Conservation (phyloP, 1,140 invertebrate genomes). For the Parapsyche elsis region DNA sequence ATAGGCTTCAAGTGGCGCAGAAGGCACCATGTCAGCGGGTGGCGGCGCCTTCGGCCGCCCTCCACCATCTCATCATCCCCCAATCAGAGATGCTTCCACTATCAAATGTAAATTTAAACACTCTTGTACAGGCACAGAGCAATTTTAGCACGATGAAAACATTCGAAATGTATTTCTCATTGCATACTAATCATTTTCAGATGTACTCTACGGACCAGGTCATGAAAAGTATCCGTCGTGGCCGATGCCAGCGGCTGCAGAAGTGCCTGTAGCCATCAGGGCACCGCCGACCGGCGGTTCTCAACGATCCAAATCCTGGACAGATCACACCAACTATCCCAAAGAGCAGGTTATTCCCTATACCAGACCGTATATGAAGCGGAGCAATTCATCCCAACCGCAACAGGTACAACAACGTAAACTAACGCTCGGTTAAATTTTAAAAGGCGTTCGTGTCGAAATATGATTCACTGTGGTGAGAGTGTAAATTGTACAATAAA, state of each 20-base stretch:
- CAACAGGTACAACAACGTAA: conserved; percentile 71
- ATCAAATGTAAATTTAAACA: conserved; percentile 68
- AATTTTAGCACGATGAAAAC: background rate
- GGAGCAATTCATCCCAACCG: conserved; percentile 73
- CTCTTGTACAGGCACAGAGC: too few species aligned
- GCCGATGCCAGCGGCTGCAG: conserved; percentile 72
- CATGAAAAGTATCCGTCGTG: conserved; percentile 87
- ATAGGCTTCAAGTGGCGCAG: background rate
- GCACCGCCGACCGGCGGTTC: conserved; percentile 69
- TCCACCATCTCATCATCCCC: conserved; percentile 59
- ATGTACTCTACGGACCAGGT: conserved; percentile 76
- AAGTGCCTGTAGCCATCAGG: conserved; percentile 64
- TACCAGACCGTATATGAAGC: conserved; percentile 76
- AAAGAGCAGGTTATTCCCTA: conserved; percentile 76
- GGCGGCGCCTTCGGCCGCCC: conserved; percentile 40
- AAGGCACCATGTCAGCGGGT: conserved; percentile 49
- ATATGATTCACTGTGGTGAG: too few species aligned
- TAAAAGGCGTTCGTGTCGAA: too few species aligned
- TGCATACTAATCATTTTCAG: conserved; percentile 37
- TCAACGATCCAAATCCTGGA: conserved; percentile 78
- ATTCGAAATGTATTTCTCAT: background rate
- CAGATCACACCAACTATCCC: conserved; percentile 79
- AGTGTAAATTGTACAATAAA: too few species aligned
- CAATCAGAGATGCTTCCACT: conserved; percentile 74
- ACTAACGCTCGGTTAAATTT: too few species aligned